Evolutionary conservation across 1,140 invertebrate genomes (phyloP), one percentile per base, ranked within the genome.

Genomic region (Drosophila truncata): DNA sequence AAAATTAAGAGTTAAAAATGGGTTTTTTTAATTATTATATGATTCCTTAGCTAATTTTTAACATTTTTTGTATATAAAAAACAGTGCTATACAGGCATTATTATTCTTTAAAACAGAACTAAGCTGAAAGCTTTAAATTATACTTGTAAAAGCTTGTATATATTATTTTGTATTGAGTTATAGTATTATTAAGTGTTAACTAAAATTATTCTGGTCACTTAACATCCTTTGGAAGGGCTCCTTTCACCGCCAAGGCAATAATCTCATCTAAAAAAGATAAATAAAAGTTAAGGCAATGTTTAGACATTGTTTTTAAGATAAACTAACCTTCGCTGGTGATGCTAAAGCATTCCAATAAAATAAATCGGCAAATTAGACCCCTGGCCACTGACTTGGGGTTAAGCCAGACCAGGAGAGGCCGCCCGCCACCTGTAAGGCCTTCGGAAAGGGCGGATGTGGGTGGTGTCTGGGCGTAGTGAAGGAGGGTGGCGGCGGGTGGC

Each of bases 361-460:
- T 18, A 8, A 18, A 7, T 4, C 50, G n/a, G 33, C 31, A 4
- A 11, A 5, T 25, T n/a, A 25, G 20, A 37, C 33, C 33, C 52
- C 20, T n/a, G 5, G 4, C 20, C 52, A 55, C 52, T 10, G 52
- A 3, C 33, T n/a, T 11, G 33, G 52, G 52, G 52, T 55, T 37
- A 55, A 55, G 14, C 31, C 20, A 3, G 23, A 5, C 18, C 50
- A 23, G 31, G 50, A 16, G 29, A 33, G 8, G 4, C 13, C 4
- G 52, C 33, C 13, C 4, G 52, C 33, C 52, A 55, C 52, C 52
- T 55, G 20, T 37, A 2, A 25, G 50, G 52, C 31, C 52, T 25
- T 37, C 33, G 33, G 9, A 4, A 14, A 14, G 14, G 52, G 52
- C 16, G 18, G 50, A 2, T 18, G 20, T 54, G 50, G 31, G 50